These are phyloP conservation scores for Trichogramma dendrolimi DNA, from an alignment of 2,888 invertebrate species.

Conservation along the genomic window DNA sequence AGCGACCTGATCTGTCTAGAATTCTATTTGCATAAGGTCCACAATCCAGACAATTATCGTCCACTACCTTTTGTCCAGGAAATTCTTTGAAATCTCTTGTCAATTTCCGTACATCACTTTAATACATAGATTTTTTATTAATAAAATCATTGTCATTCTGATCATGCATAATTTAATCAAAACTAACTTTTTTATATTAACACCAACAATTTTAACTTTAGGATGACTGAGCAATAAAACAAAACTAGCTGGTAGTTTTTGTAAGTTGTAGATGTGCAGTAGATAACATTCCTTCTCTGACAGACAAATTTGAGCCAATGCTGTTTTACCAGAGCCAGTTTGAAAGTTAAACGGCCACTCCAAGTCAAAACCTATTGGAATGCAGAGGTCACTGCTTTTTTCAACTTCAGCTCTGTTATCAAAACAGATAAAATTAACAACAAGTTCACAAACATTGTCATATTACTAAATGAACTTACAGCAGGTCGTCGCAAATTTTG, in stretches of 20 bases:
- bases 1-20: conserved; percentile 54
- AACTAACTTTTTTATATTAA: conserved; percentile 62
- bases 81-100: conserved; percentile 60
- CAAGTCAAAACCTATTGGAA: conserved; percentile 63
- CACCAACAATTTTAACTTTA: conserved; percentile 60
- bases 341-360: conserved; percentile 65
- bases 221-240: conserved; percentile 57
- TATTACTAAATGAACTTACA: conserved; percentile 36
- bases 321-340: conserved; percentile 59
- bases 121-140: neutral
- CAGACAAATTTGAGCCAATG: conserved; percentile 62
- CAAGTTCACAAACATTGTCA: neutral
- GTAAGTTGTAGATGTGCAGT: conserved; percentile 57
- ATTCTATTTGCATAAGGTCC: conserved; percentile 58
- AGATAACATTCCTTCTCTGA: conserved; percentile 56
- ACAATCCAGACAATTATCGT: conserved; percentile 59
- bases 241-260: conserved; percentile 58
- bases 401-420: conserved; percentile 47
- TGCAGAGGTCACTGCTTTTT: conserved; percentile 40
- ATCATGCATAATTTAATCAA: conserved; percentile 6
- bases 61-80: conserved; percentile 55
- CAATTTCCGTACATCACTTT: conserved; percentile 62
- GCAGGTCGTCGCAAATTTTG: conserved; percentile 41
- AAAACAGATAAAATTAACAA: conserved; percentile 15
- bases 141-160: neutral